A percentile compares a stretch with the other conserved stretches of the same genome.
Conservation (phyloP, 2,113 vertebrate species). For the human (Homo sapiens) region DNA sequence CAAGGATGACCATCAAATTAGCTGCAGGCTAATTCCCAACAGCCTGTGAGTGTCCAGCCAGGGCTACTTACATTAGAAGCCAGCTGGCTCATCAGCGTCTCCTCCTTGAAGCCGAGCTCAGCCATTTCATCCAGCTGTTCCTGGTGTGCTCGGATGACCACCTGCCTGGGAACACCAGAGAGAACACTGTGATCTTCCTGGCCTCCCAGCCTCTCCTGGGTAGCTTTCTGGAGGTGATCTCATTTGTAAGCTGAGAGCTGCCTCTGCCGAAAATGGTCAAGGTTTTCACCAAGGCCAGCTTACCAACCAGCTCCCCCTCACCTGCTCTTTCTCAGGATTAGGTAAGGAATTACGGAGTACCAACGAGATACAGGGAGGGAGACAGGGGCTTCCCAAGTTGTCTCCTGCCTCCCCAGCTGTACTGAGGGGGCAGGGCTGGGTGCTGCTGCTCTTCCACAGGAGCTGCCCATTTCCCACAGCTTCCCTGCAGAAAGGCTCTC, state of each 20-base stretch:
- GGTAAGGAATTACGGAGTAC: background rate
- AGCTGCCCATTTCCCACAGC: background rate
- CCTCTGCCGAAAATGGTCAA: background rate
- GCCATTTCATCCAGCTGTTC: constrained; percentile 91
- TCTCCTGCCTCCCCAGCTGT: background rate
- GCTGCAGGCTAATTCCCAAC: background rate
- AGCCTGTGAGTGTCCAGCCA: background rate
- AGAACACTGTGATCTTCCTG: background rate
- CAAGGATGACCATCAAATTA: background rate
- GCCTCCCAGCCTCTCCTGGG: background rate
- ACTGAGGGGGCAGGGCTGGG: background rate
- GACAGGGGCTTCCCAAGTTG: background rate
- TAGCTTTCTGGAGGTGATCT: background rate
- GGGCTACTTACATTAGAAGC: constrained; percentile 84
- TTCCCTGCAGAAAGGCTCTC: background rate
- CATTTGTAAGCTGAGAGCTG: background rate
- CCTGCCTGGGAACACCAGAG: constrained; percentile 82
- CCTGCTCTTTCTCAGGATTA: background rate
- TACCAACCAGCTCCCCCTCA: background rate
- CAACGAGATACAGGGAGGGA: background rate
- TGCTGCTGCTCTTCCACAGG: background rate
- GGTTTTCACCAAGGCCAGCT: background rate
- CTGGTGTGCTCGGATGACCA: constrained; percentile 85
- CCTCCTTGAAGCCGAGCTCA: constrained; percentile 85
- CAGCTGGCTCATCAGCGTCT: constrained; percentile 86